A percentile compares a stretch with the other conserved stretches of the same genome.
Evolutionary conservation across 2,113 vertebrate genomes (phyloP).

Genomic region (Vicugna pacos): DNA sequence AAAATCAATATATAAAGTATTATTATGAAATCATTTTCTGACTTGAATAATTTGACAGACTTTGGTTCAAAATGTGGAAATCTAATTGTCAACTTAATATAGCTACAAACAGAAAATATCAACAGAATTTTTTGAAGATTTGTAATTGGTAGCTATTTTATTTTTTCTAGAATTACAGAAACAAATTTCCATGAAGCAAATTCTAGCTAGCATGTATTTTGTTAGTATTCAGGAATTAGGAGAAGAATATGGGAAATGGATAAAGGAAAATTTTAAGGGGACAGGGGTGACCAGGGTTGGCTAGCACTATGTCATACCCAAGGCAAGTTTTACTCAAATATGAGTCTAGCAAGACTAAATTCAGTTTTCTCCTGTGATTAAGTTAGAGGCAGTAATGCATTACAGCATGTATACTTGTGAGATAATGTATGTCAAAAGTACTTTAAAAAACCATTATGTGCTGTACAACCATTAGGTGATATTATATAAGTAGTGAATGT

Average conservation of each 20-base stretch:
- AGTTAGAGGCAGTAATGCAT: neutral
- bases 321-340: neutral
- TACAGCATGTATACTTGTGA: neutral
- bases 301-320: neutral
- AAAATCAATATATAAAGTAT: neutral
- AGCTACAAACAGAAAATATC: neutral
- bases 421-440: neutral
- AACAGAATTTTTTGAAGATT: neutral
- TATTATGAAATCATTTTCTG: neutral
- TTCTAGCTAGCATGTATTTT: neutral
- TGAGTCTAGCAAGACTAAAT: neutral
- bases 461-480: neutral
- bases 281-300: accelerated
- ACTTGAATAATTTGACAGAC: neutral
- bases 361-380: neutral
- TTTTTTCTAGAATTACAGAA: neutral
- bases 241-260: neutral
- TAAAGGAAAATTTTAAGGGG: neutral
- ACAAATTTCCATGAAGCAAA: neutral
- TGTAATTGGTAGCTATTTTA: neutral
- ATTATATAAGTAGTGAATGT: neutral
- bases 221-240: neutral
- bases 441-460: neutral
- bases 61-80: neutral
- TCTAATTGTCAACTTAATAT: neutral